phyloP scores from a whole-genome alignment of 2,113 vertebrate species.

The Anguilla japonica region DNA sequence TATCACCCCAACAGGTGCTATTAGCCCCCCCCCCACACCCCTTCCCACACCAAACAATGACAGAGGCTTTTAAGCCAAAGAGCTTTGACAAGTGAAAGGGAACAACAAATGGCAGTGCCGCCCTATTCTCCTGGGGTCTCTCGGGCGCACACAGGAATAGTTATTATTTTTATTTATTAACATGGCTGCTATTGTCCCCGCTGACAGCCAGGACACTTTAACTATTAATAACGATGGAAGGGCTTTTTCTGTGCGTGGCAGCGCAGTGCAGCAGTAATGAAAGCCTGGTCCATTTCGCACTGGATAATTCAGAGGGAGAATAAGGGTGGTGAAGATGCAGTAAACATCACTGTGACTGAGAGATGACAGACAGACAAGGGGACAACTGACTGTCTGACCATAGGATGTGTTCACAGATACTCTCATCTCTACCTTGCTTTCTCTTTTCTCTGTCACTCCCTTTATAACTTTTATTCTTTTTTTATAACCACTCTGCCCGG shows the following conservation, averaged over 20 bases:
- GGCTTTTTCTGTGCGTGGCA: constrained; percentile 49
- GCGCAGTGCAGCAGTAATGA: constrained; percentile 66
- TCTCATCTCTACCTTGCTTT: constrained; percentile 9
- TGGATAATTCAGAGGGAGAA: constrained; percentile 67
- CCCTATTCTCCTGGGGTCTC: constrained; percentile 72
- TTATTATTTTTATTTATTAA: constrained; percentile 92
- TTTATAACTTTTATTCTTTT: not conserved
- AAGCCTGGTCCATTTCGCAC: constrained; percentile 63
- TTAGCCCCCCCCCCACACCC: constrained; percentile 64
- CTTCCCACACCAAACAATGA: constrained; percentile 74
- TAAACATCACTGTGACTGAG: constrained; percentile 33
- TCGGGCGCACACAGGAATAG: constrained; percentile 73
- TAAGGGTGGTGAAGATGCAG: constrained; percentile 45
- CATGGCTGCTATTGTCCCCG: constrained; percentile 76
- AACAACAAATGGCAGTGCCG: constrained; percentile 83
- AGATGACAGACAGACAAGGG: not conserved
- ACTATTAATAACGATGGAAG: constrained; percentile 83
- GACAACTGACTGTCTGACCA: constrained; percentile 17
- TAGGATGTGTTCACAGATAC: constrained; percentile 38
- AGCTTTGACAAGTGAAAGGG: constrained; percentile 87
- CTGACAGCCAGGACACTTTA: constrained; percentile 84
- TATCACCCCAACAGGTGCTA: constrained; percentile 86
- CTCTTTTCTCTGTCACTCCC: constrained; percentile 22
- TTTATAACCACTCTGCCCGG: not conserved
- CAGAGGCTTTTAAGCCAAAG: constrained; percentile 85